phyloP scores from a whole-genome alignment of 2,113 vertebrate genomes.

The Ranitomeya imitator region DNA sequence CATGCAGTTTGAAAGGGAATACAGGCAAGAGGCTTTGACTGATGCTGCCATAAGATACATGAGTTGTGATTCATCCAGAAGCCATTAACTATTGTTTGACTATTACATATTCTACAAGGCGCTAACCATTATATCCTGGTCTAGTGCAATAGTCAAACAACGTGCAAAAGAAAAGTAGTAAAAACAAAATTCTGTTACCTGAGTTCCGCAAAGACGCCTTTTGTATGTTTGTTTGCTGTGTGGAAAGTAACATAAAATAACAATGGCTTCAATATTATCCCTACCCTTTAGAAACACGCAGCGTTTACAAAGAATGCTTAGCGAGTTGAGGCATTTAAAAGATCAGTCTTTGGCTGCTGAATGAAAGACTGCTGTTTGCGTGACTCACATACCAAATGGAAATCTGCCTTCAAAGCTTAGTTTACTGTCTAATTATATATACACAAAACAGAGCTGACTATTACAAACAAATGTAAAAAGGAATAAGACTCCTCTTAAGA shows the following conservation, averaged over 20 bases:
- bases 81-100: conserved; percentile 77
- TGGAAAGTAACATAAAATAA: conserved; percentile 61
- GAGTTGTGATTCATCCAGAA: conserved; percentile 73
- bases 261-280: conserved; percentile 45
- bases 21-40: conserved; percentile 66
- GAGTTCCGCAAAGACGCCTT: conserved; percentile 71
- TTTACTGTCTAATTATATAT: conserved; percentile 86
- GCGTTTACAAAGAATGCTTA: conserved; percentile 79
- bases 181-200: conserved; percentile 73
- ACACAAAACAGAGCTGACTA: conserved; percentile 85
- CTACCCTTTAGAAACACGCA: conserved; percentile 64
- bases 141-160: conserved; percentile 69
- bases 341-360: conserved; percentile 79
- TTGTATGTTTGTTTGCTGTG: conserved; percentile 72
- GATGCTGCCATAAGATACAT: conserved; percentile 69
- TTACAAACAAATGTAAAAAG: conserved; percentile 82
- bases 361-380: conserved; percentile 78
- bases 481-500: conserved; percentile 80
- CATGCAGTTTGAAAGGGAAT: conserved; percentile 73
- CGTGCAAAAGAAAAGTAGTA: conserved; percentile 63
- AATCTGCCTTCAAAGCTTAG: conserved; percentile 81
- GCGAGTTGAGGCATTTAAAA: conserved; percentile 78
- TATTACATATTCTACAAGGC: conserved; percentile 72
- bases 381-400: conserved; percentile 84
- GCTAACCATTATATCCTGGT: conserved; percentile 72